Percentiles rank a stretch among this genome's conserved stretches.
Evolutionary conservation across 2,888 invertebrate genomes (phyloP).

Genomic region (Pterostichus niger): DNA sequence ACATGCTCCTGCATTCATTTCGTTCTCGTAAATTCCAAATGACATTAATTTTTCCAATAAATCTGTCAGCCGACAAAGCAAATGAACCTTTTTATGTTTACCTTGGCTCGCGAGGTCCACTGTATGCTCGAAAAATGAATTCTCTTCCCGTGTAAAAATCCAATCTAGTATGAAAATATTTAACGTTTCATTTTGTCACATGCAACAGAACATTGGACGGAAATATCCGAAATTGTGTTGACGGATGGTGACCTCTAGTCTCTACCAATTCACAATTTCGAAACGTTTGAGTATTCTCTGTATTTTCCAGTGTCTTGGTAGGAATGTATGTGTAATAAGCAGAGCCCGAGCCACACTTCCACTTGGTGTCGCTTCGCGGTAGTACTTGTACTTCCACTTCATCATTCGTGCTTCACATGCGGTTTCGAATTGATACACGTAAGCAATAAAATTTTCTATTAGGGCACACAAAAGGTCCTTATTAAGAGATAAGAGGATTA

Average conservation of each 20-base stretch:
- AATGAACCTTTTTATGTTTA: conserved; percentile 40
- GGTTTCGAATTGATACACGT: conserved; percentile 57
- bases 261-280: no score
- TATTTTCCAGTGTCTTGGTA: no score
- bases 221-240: no score
- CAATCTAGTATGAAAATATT: conserved; percentile 19
- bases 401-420: conserved; percentile 42
- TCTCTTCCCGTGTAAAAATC: not conserved
- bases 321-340: no score
- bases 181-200: not conserved
- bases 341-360: no score
- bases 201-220: not conserved
- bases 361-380: not conserved
- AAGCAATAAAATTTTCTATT: conserved; percentile 64
- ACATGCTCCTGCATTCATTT: conserved; percentile 21
- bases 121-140: conserved; percentile 15
- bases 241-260: no score
- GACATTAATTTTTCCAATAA: conserved; percentile 43
- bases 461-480: conserved; percentile 61
- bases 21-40: conserved; percentile 17
- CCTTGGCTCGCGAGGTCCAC: conserved; percentile 8
- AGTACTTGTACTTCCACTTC: conserved; percentile 12
- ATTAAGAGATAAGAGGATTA: conserved; percentile 65
- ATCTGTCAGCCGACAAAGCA: conserved; percentile 31
- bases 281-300: no score